Percentiles rank a stretch among this genome's conserved stretches.
Evolutionary conservation across 1,140 invertebrate species (phyloP).

Genomic region (Drosophila lacertosa): DNA sequence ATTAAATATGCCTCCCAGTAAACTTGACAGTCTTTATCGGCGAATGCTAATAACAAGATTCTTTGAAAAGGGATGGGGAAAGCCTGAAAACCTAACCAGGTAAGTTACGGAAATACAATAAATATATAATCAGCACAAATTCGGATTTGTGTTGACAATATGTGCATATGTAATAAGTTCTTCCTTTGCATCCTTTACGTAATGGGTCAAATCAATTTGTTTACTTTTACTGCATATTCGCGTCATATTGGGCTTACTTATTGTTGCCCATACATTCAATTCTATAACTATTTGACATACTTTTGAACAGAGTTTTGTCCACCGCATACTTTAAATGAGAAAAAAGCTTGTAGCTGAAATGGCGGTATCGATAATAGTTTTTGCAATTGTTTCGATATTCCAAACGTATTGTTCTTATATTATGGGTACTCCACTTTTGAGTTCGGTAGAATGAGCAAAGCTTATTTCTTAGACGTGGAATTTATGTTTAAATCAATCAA

Average conservation of each 20-base stretch:
- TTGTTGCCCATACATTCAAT: neutral
- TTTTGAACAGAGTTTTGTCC: neutral
- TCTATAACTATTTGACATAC: neutral
- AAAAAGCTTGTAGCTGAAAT: conserved; percentile 3
- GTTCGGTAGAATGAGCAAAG: neutral
- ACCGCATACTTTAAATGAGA: conserved; percentile 3
- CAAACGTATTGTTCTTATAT: conserved; percentile 14
- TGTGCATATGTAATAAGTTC: conserved; percentile 5
- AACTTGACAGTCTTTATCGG: conserved; percentile 94
- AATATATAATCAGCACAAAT: conserved; percentile 1
- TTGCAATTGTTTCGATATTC: conserved; percentile 11
- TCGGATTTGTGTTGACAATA: neutral
- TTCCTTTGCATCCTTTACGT: conserved; percentile 34
- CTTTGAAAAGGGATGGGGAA: conserved; percentile 98
- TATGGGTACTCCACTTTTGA: conserved; percentile 11
- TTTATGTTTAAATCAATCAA: too few relatives aligned
- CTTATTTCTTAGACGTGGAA: neutral
- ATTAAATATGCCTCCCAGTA: conserved; percentile 88
- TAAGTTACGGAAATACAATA: conserved; percentile 82
- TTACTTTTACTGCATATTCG: neutral
- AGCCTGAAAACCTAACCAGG: conserved; percentile 95
- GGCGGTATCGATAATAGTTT: conserved; percentile 13
- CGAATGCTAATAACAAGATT: conserved; percentile 95
- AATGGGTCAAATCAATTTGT: conserved; percentile 2
- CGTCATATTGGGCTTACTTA: neutral